Evolutionary conservation across 2,113 vertebrate genomes (phyloP).

Genomic region (Glaucidium brasilianum): DNA sequence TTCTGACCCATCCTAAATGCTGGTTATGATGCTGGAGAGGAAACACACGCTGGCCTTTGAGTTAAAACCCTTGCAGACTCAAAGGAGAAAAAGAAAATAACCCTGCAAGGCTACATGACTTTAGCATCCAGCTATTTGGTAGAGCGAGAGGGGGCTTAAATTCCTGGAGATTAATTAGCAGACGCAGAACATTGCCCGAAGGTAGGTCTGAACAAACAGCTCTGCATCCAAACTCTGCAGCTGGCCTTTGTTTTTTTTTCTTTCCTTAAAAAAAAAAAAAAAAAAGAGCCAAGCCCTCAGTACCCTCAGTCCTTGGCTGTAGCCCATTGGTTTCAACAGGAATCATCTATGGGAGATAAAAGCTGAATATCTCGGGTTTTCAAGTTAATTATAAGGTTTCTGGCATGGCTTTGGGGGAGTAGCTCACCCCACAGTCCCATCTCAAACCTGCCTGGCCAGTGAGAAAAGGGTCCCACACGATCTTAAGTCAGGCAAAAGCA

Average conservation of each 20-base stretch:
- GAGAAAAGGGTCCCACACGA: background rate
- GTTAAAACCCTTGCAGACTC: background rate
- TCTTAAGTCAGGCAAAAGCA: background rate
- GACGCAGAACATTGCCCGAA: conserved; percentile 11
- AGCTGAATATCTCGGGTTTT: background rate
- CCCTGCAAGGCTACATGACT: conserved; percentile 31
- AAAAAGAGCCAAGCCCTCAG: background rate
- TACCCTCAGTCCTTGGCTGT: background rate
- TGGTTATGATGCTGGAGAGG: background rate
- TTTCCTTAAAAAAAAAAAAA: background rate
- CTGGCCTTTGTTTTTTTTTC: background rate
- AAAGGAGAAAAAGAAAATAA: background rate
- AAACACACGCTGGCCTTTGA: background rate
- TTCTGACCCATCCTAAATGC: conserved; percentile 5
- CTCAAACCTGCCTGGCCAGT: background rate
- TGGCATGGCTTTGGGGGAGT: background rate
- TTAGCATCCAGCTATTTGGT: conserved; percentile 65
- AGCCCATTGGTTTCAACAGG: background rate
- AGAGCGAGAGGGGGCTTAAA: conserved; percentile 53
- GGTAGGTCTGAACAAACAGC: conserved; percentile 31
- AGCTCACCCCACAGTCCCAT: background rate
- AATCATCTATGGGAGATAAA: background rate
- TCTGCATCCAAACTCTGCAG: conserved; percentile 15
- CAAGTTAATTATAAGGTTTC: background rate
- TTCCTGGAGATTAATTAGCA: conserved; percentile 68